Evolutionary conservation across 2,113 vertebrate species (phyloP), one percentile per base, ranked within the genome.

Genomic region (Zapus hudsonius): DNA sequence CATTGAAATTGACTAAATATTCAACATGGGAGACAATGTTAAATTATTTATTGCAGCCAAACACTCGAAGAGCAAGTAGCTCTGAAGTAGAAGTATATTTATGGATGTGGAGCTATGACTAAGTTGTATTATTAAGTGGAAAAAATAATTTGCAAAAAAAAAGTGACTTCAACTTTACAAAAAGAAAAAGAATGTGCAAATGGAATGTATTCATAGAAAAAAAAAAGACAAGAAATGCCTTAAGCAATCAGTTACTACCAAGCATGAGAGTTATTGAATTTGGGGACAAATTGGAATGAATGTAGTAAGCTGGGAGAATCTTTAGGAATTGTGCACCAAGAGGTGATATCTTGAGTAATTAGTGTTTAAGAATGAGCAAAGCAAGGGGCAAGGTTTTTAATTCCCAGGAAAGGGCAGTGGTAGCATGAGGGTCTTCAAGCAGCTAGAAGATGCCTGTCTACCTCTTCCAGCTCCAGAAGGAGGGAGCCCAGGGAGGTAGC

Each of bases 101-200:
- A 23, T 36, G 38, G 59, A 69, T 25, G 17, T 81, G 8, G 5
- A 92, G 79, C 95, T 31, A 59, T 57, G 92, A 3, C 31, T 69
- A 89, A 76, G 61, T 72, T 73, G 84, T 25, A 40, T 42, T 70
- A 69, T 72, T 27, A 61, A 82, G 47, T n/a, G 42, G 44, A 93
- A 89, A 81, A 55, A 72, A 67, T 12, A 67, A 38, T 92, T 76
- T 73, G 70, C 5, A 76, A 76, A 72, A 55, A n/a, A 92, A 89
- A 91, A 66, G 23, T 81, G 59, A 87, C 17, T 59, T 93, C 3
- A 76, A 38, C n/a, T 87, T 81, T 91, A 13, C 72, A 76, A 75
- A 91, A 69, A 84, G 11, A 10, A 5, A 89, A 87, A 87, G 81
- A 47, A 47, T 20, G 16, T 76, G 7, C 13, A 80, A 93, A 27